A percentile compares a stretch with the other conserved stretches of the same genome.
Conservation (phyloP, 1,140 invertebrate species). For the Chrysomallon squamiferum region DNA sequence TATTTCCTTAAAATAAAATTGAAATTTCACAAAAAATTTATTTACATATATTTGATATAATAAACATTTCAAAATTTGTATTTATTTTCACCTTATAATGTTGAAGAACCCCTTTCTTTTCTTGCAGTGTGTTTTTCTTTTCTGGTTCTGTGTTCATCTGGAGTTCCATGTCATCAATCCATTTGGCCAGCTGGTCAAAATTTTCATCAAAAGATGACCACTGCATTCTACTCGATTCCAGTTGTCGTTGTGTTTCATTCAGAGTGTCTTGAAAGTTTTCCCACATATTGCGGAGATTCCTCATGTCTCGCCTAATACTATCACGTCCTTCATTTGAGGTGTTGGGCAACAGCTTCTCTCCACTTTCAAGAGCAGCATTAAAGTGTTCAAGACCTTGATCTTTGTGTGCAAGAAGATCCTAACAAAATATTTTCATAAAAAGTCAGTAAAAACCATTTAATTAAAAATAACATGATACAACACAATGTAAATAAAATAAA, state of each 20-base stretch:
- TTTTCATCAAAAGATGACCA: conserved; percentile 61
- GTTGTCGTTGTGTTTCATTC: conserved; percentile 85
- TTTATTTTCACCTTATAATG: conserved; percentile 80
- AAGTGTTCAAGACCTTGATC: conserved; percentile 79
- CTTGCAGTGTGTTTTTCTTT: conserved; percentile 86
- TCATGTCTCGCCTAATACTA: conserved; percentile 79
- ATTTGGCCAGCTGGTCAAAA: conserved; percentile 85
- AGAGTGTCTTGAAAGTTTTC: conserved; percentile 84
- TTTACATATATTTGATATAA: no score
- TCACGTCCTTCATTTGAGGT: conserved; percentile 88
- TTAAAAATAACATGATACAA: background rate
- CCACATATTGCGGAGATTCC: conserved; percentile 80
- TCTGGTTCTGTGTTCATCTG: conserved; percentile 90
- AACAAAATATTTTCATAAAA: no score
- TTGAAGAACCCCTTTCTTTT: conserved; percentile 92
- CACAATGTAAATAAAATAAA: no score
- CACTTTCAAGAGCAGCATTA: conserved; percentile 81
- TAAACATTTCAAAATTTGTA: no score
- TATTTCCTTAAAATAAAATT: no score
- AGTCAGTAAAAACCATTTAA: no score
- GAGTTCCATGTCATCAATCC: conserved; percentile 89
- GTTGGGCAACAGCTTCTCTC: conserved; percentile 85
- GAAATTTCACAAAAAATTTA: no score
- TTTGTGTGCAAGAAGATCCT: conserved; percentile 47
- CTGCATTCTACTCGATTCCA: conserved; percentile 71